Evolutionary conservation across 2,888 invertebrate genomes (phyloP), one percentile per base, ranked within the genome.

Genomic region (Perithous albicinctus): DNA sequence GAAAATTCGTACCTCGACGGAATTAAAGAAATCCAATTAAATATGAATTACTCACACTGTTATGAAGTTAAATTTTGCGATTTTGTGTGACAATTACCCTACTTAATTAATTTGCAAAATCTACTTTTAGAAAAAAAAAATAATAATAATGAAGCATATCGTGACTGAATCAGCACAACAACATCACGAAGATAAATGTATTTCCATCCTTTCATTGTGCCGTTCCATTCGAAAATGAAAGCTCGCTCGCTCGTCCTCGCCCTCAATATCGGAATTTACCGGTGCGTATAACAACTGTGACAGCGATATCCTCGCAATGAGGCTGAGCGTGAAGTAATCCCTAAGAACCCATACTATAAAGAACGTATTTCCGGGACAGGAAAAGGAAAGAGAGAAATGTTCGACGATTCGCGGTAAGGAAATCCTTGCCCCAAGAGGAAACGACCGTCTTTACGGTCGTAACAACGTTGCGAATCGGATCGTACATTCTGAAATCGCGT

Each of bases 251-350:
- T 81, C 81, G 67, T 78, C 18, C 67, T 61, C 64, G 41, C 18
- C 51, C 56, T 51, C 69, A 76, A 78, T 81, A 81, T 81, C 78
- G 48, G 69, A 74, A 78, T 81, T 81, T 74, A 78, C 69, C 26
- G 69, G 54, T 61, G 63, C 46, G 81, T 78, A 78, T 78, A 81
- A 78, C 74, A 63, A 77, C 35, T 26, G 73, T 54, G 67, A 46
- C 78, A 38, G 29, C 66, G 73, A 78, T 74, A 81, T 77, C 78
- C 26, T 54, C 54, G 48, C 48, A 41, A 59, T 64, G 73, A 78
- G 70, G 69, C 64, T 59, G 69, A 67, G 63, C 67, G 73, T 56
- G 54, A 78, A 74, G 81, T 81, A 78, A 81, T 81, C 64, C 74
- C 23, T 56, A 29, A 74, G 56, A 74, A 54, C 48, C 32, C 56